Evolutionary conservation across 2,113 vertebrate species (phyloP).

Genomic region (Varanus salvator): DNA sequence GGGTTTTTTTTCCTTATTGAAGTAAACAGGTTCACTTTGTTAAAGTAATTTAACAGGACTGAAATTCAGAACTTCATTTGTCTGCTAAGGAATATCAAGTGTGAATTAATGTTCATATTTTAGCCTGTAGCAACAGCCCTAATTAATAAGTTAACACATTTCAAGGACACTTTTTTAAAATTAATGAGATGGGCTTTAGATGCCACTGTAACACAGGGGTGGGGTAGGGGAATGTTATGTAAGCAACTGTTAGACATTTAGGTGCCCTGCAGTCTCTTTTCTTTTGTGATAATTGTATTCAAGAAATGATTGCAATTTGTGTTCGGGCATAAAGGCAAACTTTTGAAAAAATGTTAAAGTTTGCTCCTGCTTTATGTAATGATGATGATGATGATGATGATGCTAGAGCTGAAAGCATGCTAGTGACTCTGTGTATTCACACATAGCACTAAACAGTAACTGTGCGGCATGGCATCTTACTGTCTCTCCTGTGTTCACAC

Average conservation of each 20-base stretch:
- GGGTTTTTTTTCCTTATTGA: slow-evolving; percentile 37
- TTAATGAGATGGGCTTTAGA: slow-evolving; percentile 66
- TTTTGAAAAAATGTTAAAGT: slow-evolving; percentile 32
- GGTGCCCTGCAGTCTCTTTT: slow-evolving; percentile 43
- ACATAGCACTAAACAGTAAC: too few relatives aligned
- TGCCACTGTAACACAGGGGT: slow-evolving; percentile 37
- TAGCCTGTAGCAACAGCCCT: slow-evolving; percentile 71
- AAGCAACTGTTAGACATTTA: slow-evolving; percentile 41
- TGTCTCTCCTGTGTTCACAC: too few relatives aligned
- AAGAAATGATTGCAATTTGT: slow-evolving; percentile 36
- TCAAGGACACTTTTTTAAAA: slow-evolving; percentile 62
- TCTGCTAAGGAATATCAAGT: slow-evolving; percentile 66
- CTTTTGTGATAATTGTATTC: slow-evolving; percentile 38
- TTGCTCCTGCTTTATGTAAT: too few relatives aligned
- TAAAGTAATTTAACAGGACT: slow-evolving; percentile 72
- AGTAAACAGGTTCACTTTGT: slow-evolving; percentile 69
- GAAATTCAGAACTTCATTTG: slow-evolving; percentile 62
- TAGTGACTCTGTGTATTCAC: neutral
- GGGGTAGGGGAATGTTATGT: slow-evolving; percentile 50
- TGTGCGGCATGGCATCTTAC: too few relatives aligned
- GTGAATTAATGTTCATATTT: slow-evolving; percentile 73
- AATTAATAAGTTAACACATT: slow-evolving; percentile 75
- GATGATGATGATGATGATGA: too few relatives aligned
- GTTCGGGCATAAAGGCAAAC: slow-evolving; percentile 33
- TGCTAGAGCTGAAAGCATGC: neutral